Evolutionary conservation across 2,888 invertebrate species (phyloP).

Genomic region (Euplexia lucipara): DNA sequence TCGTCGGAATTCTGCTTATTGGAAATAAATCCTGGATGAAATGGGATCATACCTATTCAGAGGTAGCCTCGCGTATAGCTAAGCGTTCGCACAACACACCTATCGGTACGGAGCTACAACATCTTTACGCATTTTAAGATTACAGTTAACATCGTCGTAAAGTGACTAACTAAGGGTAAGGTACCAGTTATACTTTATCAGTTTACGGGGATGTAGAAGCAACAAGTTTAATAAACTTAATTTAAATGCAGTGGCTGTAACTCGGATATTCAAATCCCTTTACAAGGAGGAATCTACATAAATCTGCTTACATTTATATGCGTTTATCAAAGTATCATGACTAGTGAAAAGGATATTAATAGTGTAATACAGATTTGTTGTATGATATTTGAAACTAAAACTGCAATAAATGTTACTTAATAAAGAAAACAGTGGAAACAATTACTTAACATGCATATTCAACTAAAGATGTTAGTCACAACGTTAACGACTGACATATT

Average conservation of each 20-base stretch:
- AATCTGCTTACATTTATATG: constrained; percentile 58
- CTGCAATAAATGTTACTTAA: too few relatives aligned
- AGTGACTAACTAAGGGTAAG: constrained; percentile 39
- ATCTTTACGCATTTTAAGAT: constrained; percentile 37
- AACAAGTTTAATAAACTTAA: constrained; percentile 67
- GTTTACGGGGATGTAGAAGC: constrained; percentile 55
- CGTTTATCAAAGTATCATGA: constrained; percentile 32
- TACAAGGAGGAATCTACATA: constrained; percentile 62
- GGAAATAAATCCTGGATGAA: constrained; percentile 85
- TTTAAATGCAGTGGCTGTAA: constrained; percentile 65
- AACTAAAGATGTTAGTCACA: too few relatives aligned
- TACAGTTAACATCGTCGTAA: constrained; percentile 25
- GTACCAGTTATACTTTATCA: constrained; percentile 37
- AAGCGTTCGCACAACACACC: constrained; percentile 46
- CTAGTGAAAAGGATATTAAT: constrained; percentile 12
- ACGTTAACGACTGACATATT: too few relatives aligned
- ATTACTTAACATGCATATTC: too few relatives aligned
- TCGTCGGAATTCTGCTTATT: constrained; percentile 80
- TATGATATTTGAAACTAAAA: too few relatives aligned
- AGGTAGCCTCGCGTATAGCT: constrained; percentile 60
- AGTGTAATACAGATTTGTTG: background rate
- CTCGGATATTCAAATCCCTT: constrained; percentile 65
- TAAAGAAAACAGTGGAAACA: background rate
- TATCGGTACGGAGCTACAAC: constrained; percentile 12
- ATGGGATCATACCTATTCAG: constrained; percentile 80